A percentile compares a stretch with the other conserved stretches of the same genome.
These are phyloP conservation scores for Tetheella fluctuosa DNA, from an alignment of 2,888 invertebrate genomes.

Conservation along the genomic window DNA sequence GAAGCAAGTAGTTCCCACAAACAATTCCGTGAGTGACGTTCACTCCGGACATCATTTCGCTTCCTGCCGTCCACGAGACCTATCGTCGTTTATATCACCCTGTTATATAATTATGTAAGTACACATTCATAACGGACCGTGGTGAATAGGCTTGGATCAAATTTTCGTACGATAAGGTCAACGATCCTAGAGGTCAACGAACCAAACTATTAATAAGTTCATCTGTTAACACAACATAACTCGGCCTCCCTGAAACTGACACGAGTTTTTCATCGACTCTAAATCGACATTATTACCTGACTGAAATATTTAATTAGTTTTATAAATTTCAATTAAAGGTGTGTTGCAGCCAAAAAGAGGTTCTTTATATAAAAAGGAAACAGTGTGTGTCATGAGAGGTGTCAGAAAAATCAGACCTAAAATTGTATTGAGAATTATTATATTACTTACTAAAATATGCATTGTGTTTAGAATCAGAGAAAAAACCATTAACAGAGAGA, in stretches of 20 bases:
- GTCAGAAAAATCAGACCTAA: too few relatives aligned
- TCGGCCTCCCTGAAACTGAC: not conserved
- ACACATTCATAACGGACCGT: not conserved
- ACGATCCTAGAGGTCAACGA: constrained; percentile 10
- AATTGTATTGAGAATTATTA: too few relatives aligned
- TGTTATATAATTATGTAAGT: not conserved
- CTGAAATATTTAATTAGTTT: not conserved
- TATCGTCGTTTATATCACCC: not conserved
- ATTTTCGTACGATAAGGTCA: not conserved
- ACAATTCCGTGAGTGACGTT: too few relatives aligned
- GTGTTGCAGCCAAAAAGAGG: too few relatives aligned
- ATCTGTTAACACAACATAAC: constrained; percentile 9
- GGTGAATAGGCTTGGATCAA: not conserved
- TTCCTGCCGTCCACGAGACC: not conserved
- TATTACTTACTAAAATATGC: too few relatives aligned
- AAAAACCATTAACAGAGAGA: too few relatives aligned
- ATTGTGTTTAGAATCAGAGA: too few relatives aligned
- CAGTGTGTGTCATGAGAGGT: too few relatives aligned
- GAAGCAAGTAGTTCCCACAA: too few relatives aligned
- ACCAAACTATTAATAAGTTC: constrained; percentile 7
- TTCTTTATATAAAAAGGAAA: too few relatives aligned
- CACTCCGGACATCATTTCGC: not conserved
- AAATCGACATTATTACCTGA: not conserved
- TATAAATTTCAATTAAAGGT: not conserved
- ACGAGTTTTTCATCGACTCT: constrained; percentile 3